Evolutionary conservation across 1,140 invertebrate genomes (phyloP), one percentile per base, ranked within the genome.

Genomic region (Hirudo medicinalis): DNA sequence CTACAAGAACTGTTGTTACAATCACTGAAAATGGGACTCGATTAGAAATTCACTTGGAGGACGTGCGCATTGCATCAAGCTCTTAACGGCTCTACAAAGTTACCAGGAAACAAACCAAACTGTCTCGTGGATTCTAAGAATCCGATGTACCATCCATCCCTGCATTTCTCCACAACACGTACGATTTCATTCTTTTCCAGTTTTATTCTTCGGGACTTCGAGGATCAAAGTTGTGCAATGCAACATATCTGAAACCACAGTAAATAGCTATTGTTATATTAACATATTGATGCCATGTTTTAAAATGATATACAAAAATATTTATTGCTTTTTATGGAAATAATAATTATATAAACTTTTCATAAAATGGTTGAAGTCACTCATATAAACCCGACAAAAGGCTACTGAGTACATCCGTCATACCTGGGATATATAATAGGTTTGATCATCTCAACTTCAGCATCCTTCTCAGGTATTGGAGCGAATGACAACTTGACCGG

Each of bases 81-180:
- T 63, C 19, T 63, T 22, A 68, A 11, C 36, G 40, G 6, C 71
- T 79, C 76, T 73, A 96, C 92, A 84, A 96, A 97, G 83, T 97
- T 98, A 76, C 94, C 94, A 6, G 95, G 95, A 85, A 98, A 98
- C 78, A 94, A 97, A 71, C 95, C 95, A 83, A 97, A 96, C 78
- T 90, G 89, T 63, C 93, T 94, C 20, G 92, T 94, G 73, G 92
- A 85, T 76, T 91, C 88, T 72, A 90, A 94, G 40, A 92, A 94
- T 75, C 95, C 95, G 69, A 98, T 92, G 84, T 89, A 98, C 95
- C 95, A 99, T 72, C 94, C 94, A 81, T 98, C 95, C 82, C 97
- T 94, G 83, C 94, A 99, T 80, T 95, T 94, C 83, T 97, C 94
- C 84, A 97, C 87, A 29, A 99, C 94, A 81, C 91, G 92, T 9